Percentiles rank a stretch among this genome's conserved stretches.
Evolutionary conservation across 2,113 vertebrate genomes (phyloP).

Genomic region (Cyprinodon tularosa): DNA sequence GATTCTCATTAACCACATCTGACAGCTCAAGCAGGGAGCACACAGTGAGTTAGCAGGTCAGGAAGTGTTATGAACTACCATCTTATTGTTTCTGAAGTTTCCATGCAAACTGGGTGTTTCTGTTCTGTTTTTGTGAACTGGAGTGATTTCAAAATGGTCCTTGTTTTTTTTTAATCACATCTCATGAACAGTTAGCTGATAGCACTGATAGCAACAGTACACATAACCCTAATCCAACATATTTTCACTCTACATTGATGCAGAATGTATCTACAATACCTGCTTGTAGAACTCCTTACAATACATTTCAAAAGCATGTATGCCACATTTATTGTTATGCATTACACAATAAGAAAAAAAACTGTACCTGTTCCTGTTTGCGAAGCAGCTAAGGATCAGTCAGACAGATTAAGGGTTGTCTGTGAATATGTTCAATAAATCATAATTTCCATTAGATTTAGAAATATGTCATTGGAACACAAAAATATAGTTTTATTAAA

Average conservation of each 20-base stretch:
- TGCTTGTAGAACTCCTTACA: slow-evolving; percentile 36
- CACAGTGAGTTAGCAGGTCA: slow-evolving; percentile 63
- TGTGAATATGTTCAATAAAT: neutral
- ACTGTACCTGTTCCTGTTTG: neutral
- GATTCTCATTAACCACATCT: slow-evolving; percentile 72
- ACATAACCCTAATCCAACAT: slow-evolving; percentile 22
- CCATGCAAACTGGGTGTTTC: slow-evolving; percentile 9
- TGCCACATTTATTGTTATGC: neutral
- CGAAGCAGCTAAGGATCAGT: neutral
- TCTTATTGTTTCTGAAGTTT: slow-evolving; percentile 59
- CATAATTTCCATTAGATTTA: neutral
- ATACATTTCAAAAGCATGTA: neutral
- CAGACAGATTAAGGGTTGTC: neutral
- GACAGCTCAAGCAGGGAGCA: slow-evolving; percentile 70
- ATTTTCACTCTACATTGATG: slow-evolving; percentile 22
- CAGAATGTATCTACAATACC: slow-evolving; percentile 37
- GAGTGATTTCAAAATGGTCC: slow-evolving; percentile 5
- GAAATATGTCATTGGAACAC: neutral
- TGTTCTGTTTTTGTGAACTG: slow-evolving; percentile 7
- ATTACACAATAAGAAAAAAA: too few species aligned
- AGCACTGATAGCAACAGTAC: slow-evolving; percentile 6
- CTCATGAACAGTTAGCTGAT: slow-evolving; percentile 4
- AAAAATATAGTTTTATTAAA: neutral
- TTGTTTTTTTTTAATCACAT: slow-evolving; percentile 23
- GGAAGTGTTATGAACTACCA: slow-evolving; percentile 45